A percentile compares a stretch with the other conserved stretches of the same genome.
These are phyloP conservation scores for Sclerodermus sp. DNA, from an alignment of 2,888 invertebrate species.

Conservation along the genomic window DNA sequence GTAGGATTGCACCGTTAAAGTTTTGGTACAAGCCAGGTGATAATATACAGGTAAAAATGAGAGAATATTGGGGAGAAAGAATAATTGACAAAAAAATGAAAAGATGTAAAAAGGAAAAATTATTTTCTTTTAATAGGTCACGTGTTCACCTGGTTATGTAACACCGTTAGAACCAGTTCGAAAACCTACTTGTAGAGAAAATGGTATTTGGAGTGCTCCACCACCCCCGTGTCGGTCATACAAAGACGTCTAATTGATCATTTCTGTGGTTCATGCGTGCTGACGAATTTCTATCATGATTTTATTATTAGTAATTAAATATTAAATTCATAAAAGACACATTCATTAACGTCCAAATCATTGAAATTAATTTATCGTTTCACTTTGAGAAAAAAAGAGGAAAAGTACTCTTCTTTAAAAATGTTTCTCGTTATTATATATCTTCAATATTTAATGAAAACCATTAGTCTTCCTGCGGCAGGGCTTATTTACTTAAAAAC, in stretches of 20 bases:
- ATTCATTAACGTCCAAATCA: too few species aligned
- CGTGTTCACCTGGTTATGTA: conserved; percentile 70
- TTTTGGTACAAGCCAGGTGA: conserved; percentile 76
- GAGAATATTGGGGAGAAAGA: too few species aligned
- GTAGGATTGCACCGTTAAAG: conserved; percentile 70
- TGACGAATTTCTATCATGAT: too few species aligned
- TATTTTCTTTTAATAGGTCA: conserved; percentile 53
- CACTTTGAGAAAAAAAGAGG: too few species aligned
- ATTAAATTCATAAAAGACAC: not conserved
- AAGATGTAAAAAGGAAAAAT: too few species aligned
- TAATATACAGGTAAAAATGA: conserved; percentile 60
- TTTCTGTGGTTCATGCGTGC: too few species aligned
- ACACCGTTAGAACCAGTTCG: conserved; percentile 61
- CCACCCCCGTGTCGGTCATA: conserved; percentile 71
- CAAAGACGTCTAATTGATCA: conserved; percentile 59
- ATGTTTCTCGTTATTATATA: not conserved
- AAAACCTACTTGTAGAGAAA: conserved; percentile 66
- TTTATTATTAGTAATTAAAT: not conserved
- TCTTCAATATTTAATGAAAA: not conserved
- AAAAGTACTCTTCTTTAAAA: not conserved
- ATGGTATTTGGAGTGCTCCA: conserved; percentile 71
- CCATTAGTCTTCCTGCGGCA: not conserved
- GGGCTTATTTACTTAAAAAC: not conserved
- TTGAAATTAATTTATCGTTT: too few species aligned
- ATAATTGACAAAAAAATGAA: too few species aligned